Base-by-base conservation (phyloP, 2,113 vertebrate species). In the Sciurus niger region DNA sequence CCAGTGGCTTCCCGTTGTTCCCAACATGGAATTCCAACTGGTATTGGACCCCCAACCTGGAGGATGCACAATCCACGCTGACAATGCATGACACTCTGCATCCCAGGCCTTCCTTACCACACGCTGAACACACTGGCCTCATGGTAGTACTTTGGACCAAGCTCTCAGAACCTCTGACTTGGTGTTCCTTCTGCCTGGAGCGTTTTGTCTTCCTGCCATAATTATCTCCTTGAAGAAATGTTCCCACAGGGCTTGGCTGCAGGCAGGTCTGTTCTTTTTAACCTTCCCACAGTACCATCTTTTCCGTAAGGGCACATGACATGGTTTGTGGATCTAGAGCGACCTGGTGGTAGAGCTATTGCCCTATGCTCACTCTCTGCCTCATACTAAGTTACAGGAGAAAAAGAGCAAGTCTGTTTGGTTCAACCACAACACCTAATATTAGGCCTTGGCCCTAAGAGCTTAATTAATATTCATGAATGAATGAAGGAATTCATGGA, bases 11-110 rank as follows among this genome's bases (percentile, higher is more conserved):
- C 53, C 68, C 22, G 2, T 24, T 30, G 55, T 30, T 83, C 20
- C 40, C 22, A 46, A 16, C 1, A 1, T 43, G 46, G 60, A 68
- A 78, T 46, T 58, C 51, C 48, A 58, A 4, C 6, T 6, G 0
- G 12, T 11, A 24, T 0, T 0, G 1, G 48, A 51, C 6, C 18
- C 6, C n/a, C 6, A 46, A 65, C 22, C 73, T 18, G 2, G 2
- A 20, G 74, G 74, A 48, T 48, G 14, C 22, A 2, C 0, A 2
- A 24, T 12, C 18, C 28, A 2, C 60, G 25, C 11, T 48, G 8
- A 40, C 6, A 22, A 0, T 58, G 55, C 55, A 7, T 58, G 6
- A 20, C 18, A 58, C 0, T 2, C 17, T 46, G 22, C 0, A 37
- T 25, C 37, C 6, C 2, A 16, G 43, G 22, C 12, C 7, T 25